Evolutionary conservation across 1,140 invertebrate species (phyloP).

Genomic region (Bombus superbus): DNA sequence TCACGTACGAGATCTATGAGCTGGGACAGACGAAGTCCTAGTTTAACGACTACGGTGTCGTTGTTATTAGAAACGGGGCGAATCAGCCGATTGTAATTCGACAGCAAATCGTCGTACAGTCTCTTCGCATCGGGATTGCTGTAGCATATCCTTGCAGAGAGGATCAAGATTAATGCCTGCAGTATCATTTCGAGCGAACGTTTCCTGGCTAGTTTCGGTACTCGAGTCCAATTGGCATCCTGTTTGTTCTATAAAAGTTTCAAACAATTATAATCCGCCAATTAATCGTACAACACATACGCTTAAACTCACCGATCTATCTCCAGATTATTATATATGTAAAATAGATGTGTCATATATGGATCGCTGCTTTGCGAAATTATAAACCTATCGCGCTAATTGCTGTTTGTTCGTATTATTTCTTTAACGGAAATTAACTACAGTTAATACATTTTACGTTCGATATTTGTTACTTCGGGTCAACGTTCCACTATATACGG

Average conservation of each 20-base stretch:
- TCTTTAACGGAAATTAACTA: background rate
- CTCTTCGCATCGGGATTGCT: constrained; percentile 95
- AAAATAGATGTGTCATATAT: constrained; percentile 6
- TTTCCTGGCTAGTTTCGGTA: constrained; percentile 16
- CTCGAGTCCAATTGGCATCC: constrained; percentile 48
- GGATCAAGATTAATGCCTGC: constrained; percentile 66
- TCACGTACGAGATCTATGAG: constrained; percentile 95
- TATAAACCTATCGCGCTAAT: constrained; percentile 63
- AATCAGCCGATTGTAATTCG: constrained; percentile 98
- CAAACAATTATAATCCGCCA: background rate
- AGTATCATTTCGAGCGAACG: constrained; percentile 65
- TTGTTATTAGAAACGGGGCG: constrained; percentile 96
- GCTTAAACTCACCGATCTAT: background rate
- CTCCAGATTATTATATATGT: background rate
- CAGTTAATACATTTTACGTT: background rate
- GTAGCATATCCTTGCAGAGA: constrained; percentile 69
- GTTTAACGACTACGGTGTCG: constrained; percentile 95
- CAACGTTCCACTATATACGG: background rate
- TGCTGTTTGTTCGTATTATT: constrained; percentile 26
- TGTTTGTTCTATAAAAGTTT: constrained; percentile 5
- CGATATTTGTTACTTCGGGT: background rate
- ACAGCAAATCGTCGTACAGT: constrained; percentile 96
- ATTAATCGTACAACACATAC: background rate
- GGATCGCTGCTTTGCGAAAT: constrained; percentile 39
- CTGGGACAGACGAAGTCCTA: constrained; percentile 95